Conservation (phyloP, 2,797 vertebrate genomes). For the Sebastes diploproa region DNA sequence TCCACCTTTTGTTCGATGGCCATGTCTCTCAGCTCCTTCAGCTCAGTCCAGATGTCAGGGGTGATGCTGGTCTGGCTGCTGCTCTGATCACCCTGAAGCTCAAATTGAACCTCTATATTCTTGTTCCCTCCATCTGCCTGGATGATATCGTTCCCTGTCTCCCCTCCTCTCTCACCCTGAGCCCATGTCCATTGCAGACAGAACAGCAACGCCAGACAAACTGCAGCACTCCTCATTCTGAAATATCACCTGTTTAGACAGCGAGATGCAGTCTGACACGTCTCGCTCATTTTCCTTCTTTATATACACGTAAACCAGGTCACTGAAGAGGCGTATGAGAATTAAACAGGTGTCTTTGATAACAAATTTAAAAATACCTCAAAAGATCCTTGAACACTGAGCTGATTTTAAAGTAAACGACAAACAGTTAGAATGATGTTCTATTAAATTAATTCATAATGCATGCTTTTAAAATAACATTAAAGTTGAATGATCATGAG, state of each 20-base stretch:
- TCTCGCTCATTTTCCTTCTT: not conserved
- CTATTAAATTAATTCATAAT: not conserved
- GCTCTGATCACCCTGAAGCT: not conserved
- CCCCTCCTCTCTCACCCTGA: not conserved
- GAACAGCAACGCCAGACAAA: constrained; percentile 9
- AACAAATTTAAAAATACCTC: not conserved
- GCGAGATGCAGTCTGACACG: not conserved
- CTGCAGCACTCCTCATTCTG: constrained; percentile 1
- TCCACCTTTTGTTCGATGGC: not conserved
- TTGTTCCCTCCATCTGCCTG: not conserved
- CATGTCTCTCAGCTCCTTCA: constrained; percentile 33
- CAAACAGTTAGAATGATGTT: not conserved
- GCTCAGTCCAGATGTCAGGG: constrained; percentile 15
- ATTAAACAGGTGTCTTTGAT: not conserved
- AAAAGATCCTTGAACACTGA: not conserved
- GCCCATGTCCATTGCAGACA: constrained; percentile 4
- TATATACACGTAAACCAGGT: not conserved
- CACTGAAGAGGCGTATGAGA: not conserved
- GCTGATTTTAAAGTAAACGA: not conserved
- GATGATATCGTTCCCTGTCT: not conserved
- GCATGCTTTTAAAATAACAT: not conserved
- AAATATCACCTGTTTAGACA: not conserved
- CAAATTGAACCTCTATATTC: not conserved
- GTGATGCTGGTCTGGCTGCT: not conserved
- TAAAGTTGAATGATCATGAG: too few species aligned